Evolutionary conservation across 2,113 vertebrate species (phyloP), one percentile per base, ranked within the genome.

Genomic region (Chiloscyllium plagiosum): DNA sequence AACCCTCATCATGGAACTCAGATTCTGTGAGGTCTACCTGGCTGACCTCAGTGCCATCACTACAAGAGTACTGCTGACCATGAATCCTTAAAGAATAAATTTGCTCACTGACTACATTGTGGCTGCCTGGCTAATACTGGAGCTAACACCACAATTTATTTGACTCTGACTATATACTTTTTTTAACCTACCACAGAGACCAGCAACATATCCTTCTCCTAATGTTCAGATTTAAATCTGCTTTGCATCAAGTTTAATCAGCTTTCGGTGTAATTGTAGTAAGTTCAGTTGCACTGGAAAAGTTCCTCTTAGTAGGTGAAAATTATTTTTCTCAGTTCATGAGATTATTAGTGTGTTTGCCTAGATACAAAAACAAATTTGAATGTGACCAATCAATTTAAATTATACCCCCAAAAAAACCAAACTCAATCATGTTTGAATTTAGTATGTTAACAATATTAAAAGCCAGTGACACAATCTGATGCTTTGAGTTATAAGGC

Each of bases 211-310:
- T 90, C 26, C 87, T 90, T 5, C 29, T 33, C 26, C 33, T 90
- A 61, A 26, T 4, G 8, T 90, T 61, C 86, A 61, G 87, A 90
- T 90, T 61, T 61, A 61, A 56, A 90, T 90, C 87, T 90, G 87
- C 52, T 61, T 90, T 90, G 52, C 87, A 90, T 90, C 87, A 90
- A 33, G 52, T 90, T 61, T 90, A 90, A 90, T 90, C 87, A 4
- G 87, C 15, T 90, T 90, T 61, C 87, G 33, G 52, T 2, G 52
- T 29, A 90, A 90, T 52, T 56, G 13, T 4, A 33, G 87, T 33
- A 50, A 89, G 86, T 89, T 90, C 52, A 56, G n/a, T 61, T 90
- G 24, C 87, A n/a, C 87, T 90, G 87, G 87, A 90, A 89, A 83
- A 7, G 80, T 42, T 17, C 80, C 42, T 42, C 37, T 42, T 37